Evolutionary conservation across 2,888 invertebrate genomes (phyloP).

Genomic region (Agrypnus murinus): DNA sequence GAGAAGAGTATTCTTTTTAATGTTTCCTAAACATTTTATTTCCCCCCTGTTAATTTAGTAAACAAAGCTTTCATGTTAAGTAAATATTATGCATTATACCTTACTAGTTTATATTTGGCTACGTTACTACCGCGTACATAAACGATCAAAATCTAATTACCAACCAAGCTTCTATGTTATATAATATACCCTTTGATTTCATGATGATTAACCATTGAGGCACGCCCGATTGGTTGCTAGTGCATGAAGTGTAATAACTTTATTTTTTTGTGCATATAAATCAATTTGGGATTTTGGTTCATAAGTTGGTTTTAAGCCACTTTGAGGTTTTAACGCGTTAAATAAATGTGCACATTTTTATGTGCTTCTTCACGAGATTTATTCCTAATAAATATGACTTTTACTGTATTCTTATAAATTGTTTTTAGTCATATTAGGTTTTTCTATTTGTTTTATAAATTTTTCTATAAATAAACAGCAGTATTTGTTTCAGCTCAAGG

Average conservation of each 20-base stretch:
- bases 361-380: neutral
- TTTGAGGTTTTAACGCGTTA: neutral
- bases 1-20: no score
- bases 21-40: no score
- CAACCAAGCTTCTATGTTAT: slow-evolving; percentile 7
- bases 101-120: no score
- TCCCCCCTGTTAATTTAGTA: neutral
- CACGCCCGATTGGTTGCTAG: neutral
- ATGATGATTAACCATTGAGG: neutral
- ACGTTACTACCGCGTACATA: neutral
- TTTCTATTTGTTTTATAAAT: no score
- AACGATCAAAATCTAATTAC: slow-evolving; percentile 5
- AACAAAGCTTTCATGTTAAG: neutral
- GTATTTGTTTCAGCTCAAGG: no score
- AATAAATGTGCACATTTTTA: neutral
- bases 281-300: neutral
- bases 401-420: no score
- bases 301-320: neutral
- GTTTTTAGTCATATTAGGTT: no score
- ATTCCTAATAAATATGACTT: no score
- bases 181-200: slow-evolving; percentile 11
- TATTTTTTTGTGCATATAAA: no score
- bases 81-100: no score
- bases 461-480: no score
- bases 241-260: neutral